Percentiles rank a stretch among this genome's conserved stretches.
These are phyloP conservation scores for Crotalus horridus DNA, from an alignment of 2,113 vertebrate genomes.

Conservation along the genomic window DNA sequence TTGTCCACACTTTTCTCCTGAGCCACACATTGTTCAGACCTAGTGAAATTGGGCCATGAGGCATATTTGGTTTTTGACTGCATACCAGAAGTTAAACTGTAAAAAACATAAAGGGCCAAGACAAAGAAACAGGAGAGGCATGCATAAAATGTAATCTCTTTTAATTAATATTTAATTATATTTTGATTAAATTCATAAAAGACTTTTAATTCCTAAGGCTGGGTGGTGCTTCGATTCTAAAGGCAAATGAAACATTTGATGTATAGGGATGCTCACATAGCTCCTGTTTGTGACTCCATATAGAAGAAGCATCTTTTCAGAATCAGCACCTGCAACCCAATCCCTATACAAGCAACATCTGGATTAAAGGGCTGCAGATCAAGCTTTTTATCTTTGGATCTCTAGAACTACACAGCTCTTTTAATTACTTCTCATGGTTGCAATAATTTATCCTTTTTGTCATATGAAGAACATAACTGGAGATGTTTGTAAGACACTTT, in stretches of 20 bases:
- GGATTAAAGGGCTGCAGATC: neutral
- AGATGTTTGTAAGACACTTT: too few relatives aligned
- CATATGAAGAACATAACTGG: too few relatives aligned
- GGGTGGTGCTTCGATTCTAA: neutral
- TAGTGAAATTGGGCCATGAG: neutral
- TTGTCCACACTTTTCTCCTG: neutral
- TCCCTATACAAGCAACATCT: neutral
- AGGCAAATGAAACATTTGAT: neutral
- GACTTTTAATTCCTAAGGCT: neutral
- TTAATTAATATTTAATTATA: neutral
- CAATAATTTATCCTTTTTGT: neutral
- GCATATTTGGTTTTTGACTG: neutral
- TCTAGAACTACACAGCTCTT: neutral
- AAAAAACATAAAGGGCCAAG: neutral
- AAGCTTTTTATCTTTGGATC: neutral
- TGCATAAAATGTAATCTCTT: neutral
- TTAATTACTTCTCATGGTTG: neutral
- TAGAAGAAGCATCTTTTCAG: neutral
- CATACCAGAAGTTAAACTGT: neutral
- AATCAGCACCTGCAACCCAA: neutral
- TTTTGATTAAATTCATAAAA: neutral
- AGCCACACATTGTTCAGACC: neutral
- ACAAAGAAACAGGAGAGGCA: neutral
- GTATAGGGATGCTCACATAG: neutral
- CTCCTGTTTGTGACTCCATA: neutral